Evolutionary conservation across 1,140 invertebrate genomes (phyloP).

Genomic region (Idris sp.): DNA sequence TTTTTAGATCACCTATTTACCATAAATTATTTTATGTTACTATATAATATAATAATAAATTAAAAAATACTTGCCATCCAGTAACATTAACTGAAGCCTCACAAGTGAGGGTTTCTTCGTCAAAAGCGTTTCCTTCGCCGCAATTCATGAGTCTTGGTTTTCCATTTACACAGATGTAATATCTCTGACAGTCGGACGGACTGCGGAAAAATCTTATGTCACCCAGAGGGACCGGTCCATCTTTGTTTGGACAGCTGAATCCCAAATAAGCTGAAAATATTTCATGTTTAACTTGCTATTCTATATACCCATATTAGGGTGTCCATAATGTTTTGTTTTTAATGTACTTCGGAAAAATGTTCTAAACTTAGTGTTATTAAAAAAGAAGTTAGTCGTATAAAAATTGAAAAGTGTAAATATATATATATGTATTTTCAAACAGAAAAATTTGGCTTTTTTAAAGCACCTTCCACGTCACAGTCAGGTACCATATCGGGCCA

Average conservation of each 20-base stretch:
- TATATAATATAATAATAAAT: too few relatives aligned
- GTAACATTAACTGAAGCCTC: slow-evolving; percentile 88
- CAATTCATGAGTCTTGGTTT: slow-evolving; percentile 86
- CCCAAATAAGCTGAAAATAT: slow-evolving; percentile 81
- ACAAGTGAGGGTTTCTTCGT: slow-evolving; percentile 85
- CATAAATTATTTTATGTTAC: too few relatives aligned
- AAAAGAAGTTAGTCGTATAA: too few relatives aligned
- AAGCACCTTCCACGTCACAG: slow-evolving; percentile 85
- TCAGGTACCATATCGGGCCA: slow-evolving; percentile 90
- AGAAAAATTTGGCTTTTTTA: not conserved
- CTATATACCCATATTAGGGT: too few relatives aligned
- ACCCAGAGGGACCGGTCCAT: slow-evolving; percentile 76
- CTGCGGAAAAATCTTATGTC: slow-evolving; percentile 81
- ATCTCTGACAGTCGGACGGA: slow-evolving; percentile 86
- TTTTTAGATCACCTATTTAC: too few relatives aligned
- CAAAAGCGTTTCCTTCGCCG: slow-evolving; percentile 88
- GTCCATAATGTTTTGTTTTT: too few relatives aligned
- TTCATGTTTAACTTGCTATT: too few relatives aligned
- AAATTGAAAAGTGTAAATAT: too few relatives aligned
- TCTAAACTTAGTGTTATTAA: too few relatives aligned
- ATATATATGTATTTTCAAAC: too few relatives aligned
- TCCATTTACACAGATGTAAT: slow-evolving; percentile 88
- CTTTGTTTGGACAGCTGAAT: slow-evolving; percentile 82
- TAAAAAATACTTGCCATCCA: slow-evolving; percentile 79
- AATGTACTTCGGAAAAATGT: too few relatives aligned